phyloP scores from a whole-genome alignment of 2,113 vertebrate genomes.

The Mirounga angustirostris region DNA sequence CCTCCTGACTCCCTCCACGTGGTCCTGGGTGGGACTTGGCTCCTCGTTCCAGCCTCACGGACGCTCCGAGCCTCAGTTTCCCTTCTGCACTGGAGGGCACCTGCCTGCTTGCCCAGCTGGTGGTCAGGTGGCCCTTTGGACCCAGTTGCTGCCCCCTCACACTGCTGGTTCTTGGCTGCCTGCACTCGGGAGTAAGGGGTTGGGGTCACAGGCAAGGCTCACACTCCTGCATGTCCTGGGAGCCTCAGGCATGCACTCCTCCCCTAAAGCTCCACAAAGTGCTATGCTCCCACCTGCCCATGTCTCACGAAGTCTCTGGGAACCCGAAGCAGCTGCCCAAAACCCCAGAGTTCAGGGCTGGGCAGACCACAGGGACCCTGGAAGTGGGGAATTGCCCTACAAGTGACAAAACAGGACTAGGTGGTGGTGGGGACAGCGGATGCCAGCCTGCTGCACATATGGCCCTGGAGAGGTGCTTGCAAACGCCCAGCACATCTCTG shows the following conservation, averaged over 20 bases:
- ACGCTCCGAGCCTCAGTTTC: neutral
- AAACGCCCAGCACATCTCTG: neutral
- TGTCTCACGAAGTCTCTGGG: neutral
- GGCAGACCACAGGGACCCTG: neutral
- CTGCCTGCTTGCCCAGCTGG: no score
- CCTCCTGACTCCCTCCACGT: no score
- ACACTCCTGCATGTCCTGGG: neutral
- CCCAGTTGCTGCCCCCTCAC: neutral
- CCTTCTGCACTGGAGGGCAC: neutral
- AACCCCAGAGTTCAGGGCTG: neutral
- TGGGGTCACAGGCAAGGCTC: neutral
- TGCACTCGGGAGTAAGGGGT: neutral
- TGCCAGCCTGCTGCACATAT: neutral
- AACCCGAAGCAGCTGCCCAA: neutral
- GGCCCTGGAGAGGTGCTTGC: neutral
- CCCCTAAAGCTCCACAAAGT: neutral
- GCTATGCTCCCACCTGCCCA: neutral
- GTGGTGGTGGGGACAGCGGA: neutral
- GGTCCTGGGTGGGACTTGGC: no score
- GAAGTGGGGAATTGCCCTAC: neutral
- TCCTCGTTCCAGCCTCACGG: neutral
- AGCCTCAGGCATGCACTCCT: no score
- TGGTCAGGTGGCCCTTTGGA: neutral
- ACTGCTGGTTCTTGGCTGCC: rapidly evolving
- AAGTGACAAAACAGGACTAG: neutral